Percentiles rank a stretch among this genome's conserved stretches.
Evolutionary conservation across 2,888 invertebrate species (phyloP).

Genomic region (Cataglyphis rosenhaueri): DNA sequence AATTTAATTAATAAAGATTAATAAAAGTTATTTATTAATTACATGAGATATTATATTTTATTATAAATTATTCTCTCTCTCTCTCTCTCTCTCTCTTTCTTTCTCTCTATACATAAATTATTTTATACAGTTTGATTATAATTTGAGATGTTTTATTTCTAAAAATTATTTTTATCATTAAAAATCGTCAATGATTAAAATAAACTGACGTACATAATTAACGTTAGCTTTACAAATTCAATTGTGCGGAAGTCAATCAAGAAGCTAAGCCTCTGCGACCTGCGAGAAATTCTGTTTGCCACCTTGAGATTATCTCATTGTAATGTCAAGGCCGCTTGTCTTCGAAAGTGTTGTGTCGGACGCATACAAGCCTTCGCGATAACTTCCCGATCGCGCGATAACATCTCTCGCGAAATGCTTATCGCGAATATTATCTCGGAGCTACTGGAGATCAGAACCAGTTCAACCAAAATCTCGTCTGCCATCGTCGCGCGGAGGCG

Average conservation of each 20-base stretch:
- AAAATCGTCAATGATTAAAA: neutral
- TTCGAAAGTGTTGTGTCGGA: neutral
- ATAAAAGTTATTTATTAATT: no score
- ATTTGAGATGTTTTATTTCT: no score
- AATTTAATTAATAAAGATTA: no score
- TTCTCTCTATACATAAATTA: no score
- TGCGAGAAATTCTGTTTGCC: slow-evolving; percentile 6
- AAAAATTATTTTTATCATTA: no score
- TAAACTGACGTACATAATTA: neutral
- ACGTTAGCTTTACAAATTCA: neutral
- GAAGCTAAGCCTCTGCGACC: neutral
- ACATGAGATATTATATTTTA: no score
- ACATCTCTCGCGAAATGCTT: slow-evolving; percentile 62
- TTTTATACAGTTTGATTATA: no score
- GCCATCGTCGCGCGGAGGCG: slow-evolving; percentile 26
- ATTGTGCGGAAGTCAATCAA: neutral
- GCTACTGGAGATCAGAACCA: slow-evolving; percentile 69
- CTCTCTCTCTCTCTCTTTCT: no score
- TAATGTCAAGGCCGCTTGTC: slow-evolving; percentile 50
- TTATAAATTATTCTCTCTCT: no score
- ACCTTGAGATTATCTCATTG: slow-evolving; percentile 52
- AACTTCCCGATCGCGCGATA: slow-evolving; percentile 53
- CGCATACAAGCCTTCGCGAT: slow-evolving; percentile 47
- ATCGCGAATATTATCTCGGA: slow-evolving; percentile 70
- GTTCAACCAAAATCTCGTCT: slow-evolving; percentile 57